Conservation (phyloP, 2,888 invertebrate genomes). For the Tipula confusa region DNA sequence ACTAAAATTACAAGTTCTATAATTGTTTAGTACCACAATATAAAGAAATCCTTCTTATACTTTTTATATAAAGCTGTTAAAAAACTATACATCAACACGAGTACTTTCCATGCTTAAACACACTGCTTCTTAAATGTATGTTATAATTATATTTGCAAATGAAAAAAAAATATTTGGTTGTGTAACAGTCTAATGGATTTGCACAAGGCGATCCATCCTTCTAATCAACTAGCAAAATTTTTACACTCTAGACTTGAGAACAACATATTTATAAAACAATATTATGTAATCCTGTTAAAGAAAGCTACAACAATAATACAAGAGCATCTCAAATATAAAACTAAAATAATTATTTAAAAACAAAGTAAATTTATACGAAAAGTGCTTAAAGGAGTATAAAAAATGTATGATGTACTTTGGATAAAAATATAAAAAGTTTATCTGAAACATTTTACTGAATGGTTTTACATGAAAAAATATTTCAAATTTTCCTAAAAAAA, state of each 20-base stretch:
- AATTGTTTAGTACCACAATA: too few relatives aligned
- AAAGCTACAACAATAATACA: not conserved
- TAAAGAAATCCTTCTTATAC: too few relatives aligned
- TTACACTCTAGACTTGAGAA: not conserved
- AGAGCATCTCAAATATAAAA: not conserved
- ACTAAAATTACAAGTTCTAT: too few relatives aligned
- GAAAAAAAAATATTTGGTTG: too few relatives aligned
- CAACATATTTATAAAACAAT: not conserved
- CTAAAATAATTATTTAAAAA: not conserved
- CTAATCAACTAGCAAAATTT: not conserved
- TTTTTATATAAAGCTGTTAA: too few relatives aligned
- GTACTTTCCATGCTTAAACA: too few relatives aligned
- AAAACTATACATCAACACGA: too few relatives aligned
- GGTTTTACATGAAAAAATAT: too few relatives aligned
- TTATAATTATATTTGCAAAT: too few relatives aligned
- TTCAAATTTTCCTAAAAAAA: too few relatives aligned
- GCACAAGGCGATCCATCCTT: not conserved
- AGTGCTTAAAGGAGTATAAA: slow-evolving; percentile 12
- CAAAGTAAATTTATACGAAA: slow-evolving; percentile 3
- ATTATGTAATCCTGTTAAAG: not conserved
- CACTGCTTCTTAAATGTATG: too few relatives aligned
- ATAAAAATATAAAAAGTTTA: slow-evolving; percentile 5
- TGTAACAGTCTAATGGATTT: too few relatives aligned
- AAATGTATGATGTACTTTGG: slow-evolving; percentile 3
- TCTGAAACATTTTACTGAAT: not conserved